Evolutionary conservation across 2,113 vertebrate genomes (phyloP), one percentile per base, ranked within the genome.

Genomic region (Lipophrys pholis): DNA sequence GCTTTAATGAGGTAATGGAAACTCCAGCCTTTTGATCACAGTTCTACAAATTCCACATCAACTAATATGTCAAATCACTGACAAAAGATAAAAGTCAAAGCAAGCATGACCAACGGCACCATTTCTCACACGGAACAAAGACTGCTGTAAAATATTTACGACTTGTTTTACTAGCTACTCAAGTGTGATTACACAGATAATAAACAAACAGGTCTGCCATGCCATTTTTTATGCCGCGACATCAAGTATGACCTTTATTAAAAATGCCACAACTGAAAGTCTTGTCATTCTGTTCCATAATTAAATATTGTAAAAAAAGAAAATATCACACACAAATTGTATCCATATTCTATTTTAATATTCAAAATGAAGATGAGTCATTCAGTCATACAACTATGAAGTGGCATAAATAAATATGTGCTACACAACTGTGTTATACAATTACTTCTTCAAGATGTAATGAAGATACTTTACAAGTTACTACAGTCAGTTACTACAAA

Each of bases 161-260:
- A 65, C n/a, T 12, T 74, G 39, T 82, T 87, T 84, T 81, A 82
- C 49, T 54, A 62, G 58, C 62, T 76, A 59, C 80, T 69, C 80
- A 72, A 74, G 61, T 21, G n/a, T 63, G 68, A 84, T 89, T 87
- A 85, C 53, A 84, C 52, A 72, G 79, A 81, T 80, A 73, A 83
- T 84, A 84, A 89, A 84, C 76, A 85, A 67, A 84, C 65, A 68
- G 74, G 70, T 78, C 53, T 48, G 65, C 75, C 1, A 1, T 82
- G 78, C 67, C 57, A 69, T 30, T 84, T 87, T 87, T 85, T 75
- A 90, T 35, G 62, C 73, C 10, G 52, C 41, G 60, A 46, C 74
- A 82, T 87, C 82, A 81, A 83, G 57, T 59, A 39, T 83, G 75
- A 88, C 87, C 84, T 87, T 87, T 83, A 83, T 78, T 72, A 77